phyloP scores from a whole-genome alignment of 2,113 vertebrate species.

The Hassar affinis region DNA sequence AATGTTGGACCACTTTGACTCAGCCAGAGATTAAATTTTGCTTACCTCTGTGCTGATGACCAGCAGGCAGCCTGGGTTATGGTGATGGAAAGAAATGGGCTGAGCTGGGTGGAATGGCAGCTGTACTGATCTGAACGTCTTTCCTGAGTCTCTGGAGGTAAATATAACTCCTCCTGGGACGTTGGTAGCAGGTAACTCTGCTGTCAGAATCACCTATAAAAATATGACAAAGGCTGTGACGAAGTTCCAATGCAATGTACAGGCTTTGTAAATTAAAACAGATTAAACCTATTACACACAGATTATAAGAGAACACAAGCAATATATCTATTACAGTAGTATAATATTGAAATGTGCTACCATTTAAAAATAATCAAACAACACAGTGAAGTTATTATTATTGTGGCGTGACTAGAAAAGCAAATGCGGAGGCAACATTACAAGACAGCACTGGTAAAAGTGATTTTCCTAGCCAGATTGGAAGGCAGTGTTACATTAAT shows the following conservation, averaged over 20 bases:
- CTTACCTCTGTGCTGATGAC: conserved; percentile 74
- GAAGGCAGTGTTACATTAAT: no score
- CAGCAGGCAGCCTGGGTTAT: conserved; percentile 69
- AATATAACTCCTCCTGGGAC: conserved; percentile 71
- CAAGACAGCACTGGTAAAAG: background rate
- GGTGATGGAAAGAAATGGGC: conserved; percentile 74
- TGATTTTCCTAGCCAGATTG: background rate
- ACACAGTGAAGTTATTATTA: background rate
- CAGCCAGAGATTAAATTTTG: background rate
- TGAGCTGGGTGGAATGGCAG: conserved; percentile 73
- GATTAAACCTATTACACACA: background rate
- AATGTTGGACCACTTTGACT: background rate
- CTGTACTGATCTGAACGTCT: conserved; percentile 67
- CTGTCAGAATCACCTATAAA: conserved; percentile 73
- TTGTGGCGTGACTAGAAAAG: background rate
- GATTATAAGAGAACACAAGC: background rate
- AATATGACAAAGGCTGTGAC: background rate
- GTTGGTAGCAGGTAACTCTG: conserved; percentile 61
- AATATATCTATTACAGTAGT: background rate
- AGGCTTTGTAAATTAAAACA: background rate
- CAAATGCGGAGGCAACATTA: background rate
- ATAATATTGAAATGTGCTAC: background rate
- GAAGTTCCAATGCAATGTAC: background rate
- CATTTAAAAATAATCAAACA: background rate
- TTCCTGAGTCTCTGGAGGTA: conserved; percentile 72